phyloP scores from a whole-genome alignment of 2,797 vertebrate species.

The Enteromius paludinosus region DNA sequence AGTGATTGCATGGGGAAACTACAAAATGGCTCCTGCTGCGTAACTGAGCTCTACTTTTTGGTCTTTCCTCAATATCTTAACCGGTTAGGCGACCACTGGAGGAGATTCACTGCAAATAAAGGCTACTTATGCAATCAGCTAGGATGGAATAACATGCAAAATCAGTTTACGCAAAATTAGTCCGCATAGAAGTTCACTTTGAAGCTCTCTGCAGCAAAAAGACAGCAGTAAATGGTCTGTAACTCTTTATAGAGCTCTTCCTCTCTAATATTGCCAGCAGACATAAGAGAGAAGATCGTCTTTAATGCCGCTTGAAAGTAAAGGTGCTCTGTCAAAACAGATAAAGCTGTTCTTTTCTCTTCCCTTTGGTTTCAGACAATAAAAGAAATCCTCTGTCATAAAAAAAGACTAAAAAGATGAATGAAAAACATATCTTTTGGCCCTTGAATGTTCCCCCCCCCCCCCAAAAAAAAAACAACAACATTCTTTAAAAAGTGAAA shows the following conservation, averaged over 20 bases:
- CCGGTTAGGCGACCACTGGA: neutral
- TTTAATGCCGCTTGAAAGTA: slow-evolving; percentile 48
- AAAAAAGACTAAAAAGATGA: neutral
- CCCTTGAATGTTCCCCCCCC: neutral
- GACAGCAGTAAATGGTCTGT: slow-evolving; percentile 43
- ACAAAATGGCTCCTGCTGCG: neutral
- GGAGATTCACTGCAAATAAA: neutral
- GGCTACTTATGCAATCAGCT: neutral
- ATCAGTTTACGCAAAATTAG: slow-evolving; percentile 3
- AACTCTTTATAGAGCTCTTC: slow-evolving; percentile 35
- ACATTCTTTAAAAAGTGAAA: neutral
- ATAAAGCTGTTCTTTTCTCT: slow-evolving; percentile 42
- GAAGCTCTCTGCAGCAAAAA: slow-evolving; percentile 39
- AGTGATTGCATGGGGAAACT: neutral
- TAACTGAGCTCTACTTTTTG: neutral
- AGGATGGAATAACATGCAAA: neutral
- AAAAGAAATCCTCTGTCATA: slow-evolving; percentile 33
- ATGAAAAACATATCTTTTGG: slow-evolving; percentile 13
- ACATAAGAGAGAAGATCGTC: slow-evolving; percentile 12
- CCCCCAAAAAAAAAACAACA: too few relatives aligned
- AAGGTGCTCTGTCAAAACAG: slow-evolving; percentile 45
- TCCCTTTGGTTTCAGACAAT: slow-evolving; percentile 14
- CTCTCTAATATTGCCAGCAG: slow-evolving; percentile 33
- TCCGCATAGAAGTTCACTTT: slow-evolving; percentile 28
- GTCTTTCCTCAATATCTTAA: neutral